These are phyloP conservation scores for Hozukius guyotensis DNA, from an alignment of 2,797 vertebrate genomes.

Conservation along the genomic window DNA sequence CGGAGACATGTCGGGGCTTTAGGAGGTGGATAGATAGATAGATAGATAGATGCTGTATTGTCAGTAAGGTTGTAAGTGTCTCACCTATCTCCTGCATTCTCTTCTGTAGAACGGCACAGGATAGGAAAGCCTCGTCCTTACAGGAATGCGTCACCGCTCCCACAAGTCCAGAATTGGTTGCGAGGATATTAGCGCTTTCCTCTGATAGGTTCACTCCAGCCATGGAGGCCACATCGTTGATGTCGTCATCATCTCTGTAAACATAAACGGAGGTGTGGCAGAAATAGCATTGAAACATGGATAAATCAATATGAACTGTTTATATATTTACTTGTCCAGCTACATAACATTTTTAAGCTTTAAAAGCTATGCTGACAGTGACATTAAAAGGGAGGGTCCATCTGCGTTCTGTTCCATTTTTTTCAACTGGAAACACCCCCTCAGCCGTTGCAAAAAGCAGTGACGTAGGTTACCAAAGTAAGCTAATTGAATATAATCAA, in stretches of 20 bases:
- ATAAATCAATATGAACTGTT: not conserved
- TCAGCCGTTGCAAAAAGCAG: too few species aligned
- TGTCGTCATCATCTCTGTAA: constrained; percentile 95
- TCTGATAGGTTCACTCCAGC: constrained; percentile 97
- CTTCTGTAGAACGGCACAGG: constrained; percentile 88
- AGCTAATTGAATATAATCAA: too few species aligned
- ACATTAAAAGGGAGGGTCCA: not conserved
- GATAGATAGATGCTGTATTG: too few species aligned
- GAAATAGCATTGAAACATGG: not conserved
- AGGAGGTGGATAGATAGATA: not conserved
- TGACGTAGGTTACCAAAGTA: too few species aligned
- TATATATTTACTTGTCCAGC: not conserved
- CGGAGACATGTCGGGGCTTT: not conserved
- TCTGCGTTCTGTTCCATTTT: too few species aligned
- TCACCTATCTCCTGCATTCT: constrained; percentile 95
- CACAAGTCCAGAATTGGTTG: constrained; percentile 94
- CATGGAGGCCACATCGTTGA: constrained; percentile 98
- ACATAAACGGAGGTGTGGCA: not conserved
- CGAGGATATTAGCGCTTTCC: constrained; percentile 95
- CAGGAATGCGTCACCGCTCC: constrained; percentile 94
- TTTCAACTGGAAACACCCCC: too few species aligned
- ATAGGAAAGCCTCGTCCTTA: constrained; percentile 95
- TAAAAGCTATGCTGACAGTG: not conserved
- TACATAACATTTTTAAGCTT: not conserved
- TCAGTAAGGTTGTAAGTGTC: not conserved